Base-by-base conservation (phyloP, 2,888 invertebrate genomes). In the Drosophila cognata region DNA sequence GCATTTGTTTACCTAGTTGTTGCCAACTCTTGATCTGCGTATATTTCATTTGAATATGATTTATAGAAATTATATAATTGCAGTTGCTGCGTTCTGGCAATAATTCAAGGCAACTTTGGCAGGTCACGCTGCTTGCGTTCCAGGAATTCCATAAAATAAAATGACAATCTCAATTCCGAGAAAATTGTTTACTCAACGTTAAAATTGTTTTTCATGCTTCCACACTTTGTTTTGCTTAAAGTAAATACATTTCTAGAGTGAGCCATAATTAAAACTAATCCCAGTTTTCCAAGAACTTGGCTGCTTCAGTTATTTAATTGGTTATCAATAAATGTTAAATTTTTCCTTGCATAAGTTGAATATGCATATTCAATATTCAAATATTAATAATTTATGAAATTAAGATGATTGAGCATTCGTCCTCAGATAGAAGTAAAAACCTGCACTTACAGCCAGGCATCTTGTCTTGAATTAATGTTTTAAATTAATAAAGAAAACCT, bases 61-160 rank as follows among this genome's bases (percentile, higher is more conserved):
- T 76, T 67, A 76, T 71, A 61, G 74, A 77, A 84, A 75, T 77
- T 74, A 67, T 76, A 70, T 55, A 55, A 43, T 46, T 53, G 69
- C 77, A 48, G 29, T 51, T 73, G 70, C 36, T 50, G 59, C 55
- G 29, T 64, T 41, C 51, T 67, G 55, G 66, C 71, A 73, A 81
- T 75, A 81, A 82, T 71, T 87, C 71, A 77, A 58, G 59, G 43
- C 65, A 79, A 77, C 50, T 74, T 78, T 76, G 57, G 50, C 53
- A 66, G 67, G 55, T 43, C 51, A 55, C 18, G 48, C 60, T 69
- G 64, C 25, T 2, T 10, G 10, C 41, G n/a, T 41, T 41, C 53
- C 53, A 4, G 25, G 10, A 8, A 38, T 38, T 11, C 53, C 8
- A 35, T 18, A 18, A 21, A 38, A 36, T 29, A 50, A 21, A 21